phyloP scores from a whole-genome alignment of 2,888 invertebrate genomes.

The Rhamnusium bicolor region DNA sequence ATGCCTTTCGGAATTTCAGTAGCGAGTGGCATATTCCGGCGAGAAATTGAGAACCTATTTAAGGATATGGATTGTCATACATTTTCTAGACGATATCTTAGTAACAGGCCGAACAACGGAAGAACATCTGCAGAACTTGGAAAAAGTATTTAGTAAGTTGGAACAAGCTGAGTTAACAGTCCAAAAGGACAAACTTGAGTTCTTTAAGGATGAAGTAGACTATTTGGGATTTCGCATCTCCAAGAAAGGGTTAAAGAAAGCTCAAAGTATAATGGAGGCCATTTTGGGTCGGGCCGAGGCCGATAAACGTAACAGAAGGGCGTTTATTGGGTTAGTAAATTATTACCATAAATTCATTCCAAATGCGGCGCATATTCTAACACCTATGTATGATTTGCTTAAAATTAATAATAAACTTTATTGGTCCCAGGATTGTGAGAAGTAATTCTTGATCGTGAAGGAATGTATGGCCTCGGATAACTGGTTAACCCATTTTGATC shows the following conservation, averaged over 20 bases:
- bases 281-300: slow-evolving; percentile 42
- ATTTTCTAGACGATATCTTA: slow-evolving; percentile 62
- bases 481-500: slow-evolving; percentile 46
- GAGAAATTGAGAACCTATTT: slow-evolving; percentile 61
- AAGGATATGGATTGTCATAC: slow-evolving; percentile 55
- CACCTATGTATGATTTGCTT: slow-evolving; percentile 43
- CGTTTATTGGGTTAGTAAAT: slow-evolving; percentile 37
- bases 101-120: slow-evolving; percentile 53
- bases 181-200: slow-evolving; percentile 60
- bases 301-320: slow-evolving; percentile 29
- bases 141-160: slow-evolving; percentile 52
- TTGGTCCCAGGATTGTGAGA: slow-evolving; percentile 44
- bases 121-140: slow-evolving; percentile 54
- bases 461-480: slow-evolving; percentile 40
- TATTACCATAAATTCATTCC: slow-evolving; percentile 45
- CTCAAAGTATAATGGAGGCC: slow-evolving; percentile 43
- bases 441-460: slow-evolving; percentile 42
- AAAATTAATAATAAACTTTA: slow-evolving; percentile 38
- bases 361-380: slow-evolving; percentile 31
- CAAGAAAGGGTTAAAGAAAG: slow-evolving; percentile 46
- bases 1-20: slow-evolving; percentile 64
- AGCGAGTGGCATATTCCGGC: slow-evolving; percentile 64
- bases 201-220: slow-evolving; percentile 59
- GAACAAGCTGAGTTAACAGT: slow-evolving; percentile 56
- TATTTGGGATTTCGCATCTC: slow-evolving; percentile 59